Conservation (phyloP, 2,888 invertebrate species). For the Sesia apiformis region DNA sequence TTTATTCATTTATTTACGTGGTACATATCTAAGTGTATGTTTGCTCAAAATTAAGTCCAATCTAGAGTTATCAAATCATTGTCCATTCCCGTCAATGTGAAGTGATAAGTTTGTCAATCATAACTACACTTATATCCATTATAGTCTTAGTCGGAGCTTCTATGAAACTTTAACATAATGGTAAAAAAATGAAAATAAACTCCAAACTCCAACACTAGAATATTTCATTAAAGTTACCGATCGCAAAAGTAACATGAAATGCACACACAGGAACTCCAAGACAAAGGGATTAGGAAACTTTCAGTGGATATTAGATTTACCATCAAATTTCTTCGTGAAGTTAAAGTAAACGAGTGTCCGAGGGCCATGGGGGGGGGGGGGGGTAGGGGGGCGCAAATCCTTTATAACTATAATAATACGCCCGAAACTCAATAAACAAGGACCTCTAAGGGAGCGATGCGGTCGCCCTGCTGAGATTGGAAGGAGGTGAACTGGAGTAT, state of each 20-base stretch:
- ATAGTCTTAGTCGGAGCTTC: too few relatives aligned
- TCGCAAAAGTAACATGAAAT: constrained; percentile 11
- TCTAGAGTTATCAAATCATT: too few relatives aligned
- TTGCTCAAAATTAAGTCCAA: too few relatives aligned
- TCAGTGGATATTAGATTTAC: constrained; percentile 41
- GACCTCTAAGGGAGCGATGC: constrained; percentile 16
- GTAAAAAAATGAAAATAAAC: too few relatives aligned
- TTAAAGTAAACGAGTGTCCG: constrained; percentile 26
- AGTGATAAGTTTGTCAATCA: too few relatives aligned
- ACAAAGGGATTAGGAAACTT: constrained; percentile 33
- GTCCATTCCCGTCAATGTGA: too few relatives aligned
- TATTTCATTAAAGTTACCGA: too few relatives aligned
- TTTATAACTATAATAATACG: constrained; percentile 22
- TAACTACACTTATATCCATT: too few relatives aligned
- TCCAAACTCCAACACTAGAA: too few relatives aligned
- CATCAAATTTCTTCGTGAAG: constrained; percentile 31
- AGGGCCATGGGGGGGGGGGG: constrained; percentile 12
- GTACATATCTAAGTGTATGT: too few relatives aligned
- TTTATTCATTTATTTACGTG: too few relatives aligned
- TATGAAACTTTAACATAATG: too few relatives aligned
- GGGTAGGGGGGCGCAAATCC: constrained; percentile 19
- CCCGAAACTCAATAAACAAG: constrained; percentile 26
- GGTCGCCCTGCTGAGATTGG: constrained; percentile 16
- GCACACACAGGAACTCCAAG: constrained; percentile 16
- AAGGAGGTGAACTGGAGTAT: constrained; percentile 14